A percentile compares a stretch with the other conserved stretches of the same genome.
phyloP scores from a whole-genome alignment of 2,113 vertebrate genomes.

The Oncorhynchus masou region DNA sequence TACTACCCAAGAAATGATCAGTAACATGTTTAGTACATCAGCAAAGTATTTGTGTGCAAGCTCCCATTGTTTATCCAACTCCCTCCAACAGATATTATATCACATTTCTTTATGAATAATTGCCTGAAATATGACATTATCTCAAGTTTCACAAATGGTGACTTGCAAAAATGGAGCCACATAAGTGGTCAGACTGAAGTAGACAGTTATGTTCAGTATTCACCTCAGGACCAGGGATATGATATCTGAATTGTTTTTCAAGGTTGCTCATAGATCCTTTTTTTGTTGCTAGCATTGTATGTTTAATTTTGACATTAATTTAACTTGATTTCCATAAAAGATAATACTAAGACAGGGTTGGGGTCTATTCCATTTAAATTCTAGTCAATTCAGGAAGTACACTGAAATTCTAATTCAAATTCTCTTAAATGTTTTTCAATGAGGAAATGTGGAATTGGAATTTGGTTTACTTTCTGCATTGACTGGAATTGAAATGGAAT shows the following conservation, averaged over 20 bases:
- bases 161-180: background rate
- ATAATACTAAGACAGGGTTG: no score
- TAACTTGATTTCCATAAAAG: background rate
- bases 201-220: background rate
- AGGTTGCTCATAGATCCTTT: background rate
- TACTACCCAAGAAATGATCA: background rate
- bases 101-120: background rate
- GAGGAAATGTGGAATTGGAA: no score
- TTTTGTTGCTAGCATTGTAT: background rate
- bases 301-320: background rate
- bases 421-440: no score
- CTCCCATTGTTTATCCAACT: background rate
- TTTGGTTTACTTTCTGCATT: no score
- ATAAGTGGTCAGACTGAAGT: no score
- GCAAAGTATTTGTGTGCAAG: background rate
- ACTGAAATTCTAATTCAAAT: no score
- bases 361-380: no score
- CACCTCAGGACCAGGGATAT: background rate
- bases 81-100: background rate
- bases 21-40: background rate
- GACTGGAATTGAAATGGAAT: no score
- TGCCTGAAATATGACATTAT: background rate
- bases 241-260: background rate
- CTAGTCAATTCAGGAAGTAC: no score
- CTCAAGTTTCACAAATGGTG: background rate